Conservation (phyloP, 2,113 vertebrate genomes). For the Scatophagus argus region DNA sequence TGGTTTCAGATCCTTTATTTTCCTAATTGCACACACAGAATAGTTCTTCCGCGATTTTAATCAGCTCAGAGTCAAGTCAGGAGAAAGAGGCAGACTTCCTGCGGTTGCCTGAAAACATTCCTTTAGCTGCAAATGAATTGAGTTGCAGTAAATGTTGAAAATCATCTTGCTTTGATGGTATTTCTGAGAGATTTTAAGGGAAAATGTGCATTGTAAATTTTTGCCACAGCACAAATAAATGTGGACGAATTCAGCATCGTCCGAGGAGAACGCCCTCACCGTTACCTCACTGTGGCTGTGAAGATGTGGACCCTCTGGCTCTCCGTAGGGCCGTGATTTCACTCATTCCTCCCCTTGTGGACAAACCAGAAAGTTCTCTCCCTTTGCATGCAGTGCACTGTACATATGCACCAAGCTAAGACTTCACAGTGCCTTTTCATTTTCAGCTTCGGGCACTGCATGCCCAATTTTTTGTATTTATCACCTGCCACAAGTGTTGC, state of each 20-base stretch:
- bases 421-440: constrained; percentile 76
- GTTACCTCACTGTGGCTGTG: constrained; percentile 43
- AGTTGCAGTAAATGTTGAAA: constrained; percentile 8
- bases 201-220: constrained; percentile 2
- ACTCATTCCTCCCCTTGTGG: constrained; percentile 25
- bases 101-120: constrained; percentile 62
- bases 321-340: background rate
- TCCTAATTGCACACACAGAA: constrained; percentile 28
- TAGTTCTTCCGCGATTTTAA: constrained; percentile 32
- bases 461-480: constrained; percentile 19
- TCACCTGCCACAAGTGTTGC: background rate
- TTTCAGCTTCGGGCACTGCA: constrained; percentile 31
- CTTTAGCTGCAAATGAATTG: background rate
- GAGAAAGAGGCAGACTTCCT: constrained; percentile 15
- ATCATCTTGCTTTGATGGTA: background rate
- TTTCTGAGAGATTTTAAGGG: constrained; percentile 7
- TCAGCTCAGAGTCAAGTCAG: constrained; percentile 2
- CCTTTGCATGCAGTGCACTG: constrained; percentile 69
- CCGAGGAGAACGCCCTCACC: background rate
- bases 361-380: background rate
- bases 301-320: constrained; percentile 8
- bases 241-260: constrained; percentile 7
- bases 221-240: constrained; percentile 23
- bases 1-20: constrained; percentile 25
- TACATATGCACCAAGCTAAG: constrained; percentile 52